Percentiles rank a stretch among this genome's conserved stretches.
phyloP scores from a whole-genome alignment of 2,888 invertebrate species.

The Tetragonisca angustula region DNA sequence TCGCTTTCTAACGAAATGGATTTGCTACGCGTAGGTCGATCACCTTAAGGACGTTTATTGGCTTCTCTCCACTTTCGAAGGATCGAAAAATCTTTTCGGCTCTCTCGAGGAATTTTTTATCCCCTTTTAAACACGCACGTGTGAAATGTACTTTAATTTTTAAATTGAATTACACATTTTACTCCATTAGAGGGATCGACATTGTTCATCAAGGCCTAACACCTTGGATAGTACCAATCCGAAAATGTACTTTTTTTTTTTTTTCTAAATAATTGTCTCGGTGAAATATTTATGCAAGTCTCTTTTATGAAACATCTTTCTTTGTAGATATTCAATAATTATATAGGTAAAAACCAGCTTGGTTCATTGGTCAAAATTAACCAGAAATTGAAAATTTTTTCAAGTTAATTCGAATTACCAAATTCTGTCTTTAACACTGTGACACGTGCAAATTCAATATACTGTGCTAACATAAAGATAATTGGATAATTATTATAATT shows the following conservation, averaged over 20 bases:
- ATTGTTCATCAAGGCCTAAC: neutral
- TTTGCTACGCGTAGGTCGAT: constrained; percentile 63
- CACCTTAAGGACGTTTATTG: constrained; percentile 72
- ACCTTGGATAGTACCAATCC: too few species aligned
- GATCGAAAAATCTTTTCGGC: neutral
- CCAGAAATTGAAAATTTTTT: neutral
- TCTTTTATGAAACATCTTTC: too few species aligned
- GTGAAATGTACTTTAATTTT: neutral
- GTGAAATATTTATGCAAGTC: too few species aligned
- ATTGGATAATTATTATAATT: too few species aligned
- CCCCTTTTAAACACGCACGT: neutral
- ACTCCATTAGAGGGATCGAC: neutral
- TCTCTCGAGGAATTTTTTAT: neutral
- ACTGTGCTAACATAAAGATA: too few species aligned
- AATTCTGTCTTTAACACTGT: neutral
- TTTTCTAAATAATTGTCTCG: too few species aligned
- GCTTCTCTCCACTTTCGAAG: constrained; percentile 21
- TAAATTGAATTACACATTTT: rapidly evolving
- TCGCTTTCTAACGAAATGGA: constrained; percentile 42
- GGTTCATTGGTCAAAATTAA: too few species aligned
- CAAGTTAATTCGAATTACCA: neutral
- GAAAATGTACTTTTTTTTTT: too few species aligned
- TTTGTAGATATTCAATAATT: too few species aligned
- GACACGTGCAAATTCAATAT: too few species aligned
- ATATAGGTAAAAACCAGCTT: too few species aligned